Conservation (phyloP, 2,797 vertebrate genomes). For the Hafferia zeledoni region DNA sequence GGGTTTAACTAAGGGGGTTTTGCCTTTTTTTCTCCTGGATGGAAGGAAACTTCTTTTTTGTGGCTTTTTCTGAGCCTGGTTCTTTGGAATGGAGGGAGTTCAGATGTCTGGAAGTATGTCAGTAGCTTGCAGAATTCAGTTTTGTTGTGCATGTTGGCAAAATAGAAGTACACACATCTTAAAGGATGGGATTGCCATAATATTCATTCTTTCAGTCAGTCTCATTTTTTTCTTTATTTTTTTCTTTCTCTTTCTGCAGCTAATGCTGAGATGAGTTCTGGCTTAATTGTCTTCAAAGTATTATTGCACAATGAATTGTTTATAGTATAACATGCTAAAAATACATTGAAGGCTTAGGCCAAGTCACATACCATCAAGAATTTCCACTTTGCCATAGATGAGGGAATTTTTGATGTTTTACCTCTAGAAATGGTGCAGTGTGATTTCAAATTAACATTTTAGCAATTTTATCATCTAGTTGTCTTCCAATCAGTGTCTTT, state of each 20-base stretch:
- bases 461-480: background rate
- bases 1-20: background rate
- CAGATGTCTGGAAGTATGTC: background rate
- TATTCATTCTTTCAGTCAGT: background rate
- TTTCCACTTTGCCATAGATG: background rate
- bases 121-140: background rate
- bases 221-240: background rate
- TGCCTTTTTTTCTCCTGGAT: background rate
- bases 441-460: conserved; percentile 5
- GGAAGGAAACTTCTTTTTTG: background rate
- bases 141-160: background rate
- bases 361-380: background rate
- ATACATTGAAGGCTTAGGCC: background rate
- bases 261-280: background rate
- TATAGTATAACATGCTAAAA: background rate
- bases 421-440: background rate
- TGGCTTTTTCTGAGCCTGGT: background rate
- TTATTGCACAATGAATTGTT: background rate
- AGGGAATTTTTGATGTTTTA: background rate
- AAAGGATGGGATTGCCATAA: background rate
- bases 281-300: background rate
- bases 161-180: background rate
- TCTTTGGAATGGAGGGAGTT: background rate
- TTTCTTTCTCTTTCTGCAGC: background rate
- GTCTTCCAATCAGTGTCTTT: background rate